phyloP scores from a whole-genome alignment of 2,888 invertebrate genomes.

The Gymnoscelis rufifasciata region DNA sequence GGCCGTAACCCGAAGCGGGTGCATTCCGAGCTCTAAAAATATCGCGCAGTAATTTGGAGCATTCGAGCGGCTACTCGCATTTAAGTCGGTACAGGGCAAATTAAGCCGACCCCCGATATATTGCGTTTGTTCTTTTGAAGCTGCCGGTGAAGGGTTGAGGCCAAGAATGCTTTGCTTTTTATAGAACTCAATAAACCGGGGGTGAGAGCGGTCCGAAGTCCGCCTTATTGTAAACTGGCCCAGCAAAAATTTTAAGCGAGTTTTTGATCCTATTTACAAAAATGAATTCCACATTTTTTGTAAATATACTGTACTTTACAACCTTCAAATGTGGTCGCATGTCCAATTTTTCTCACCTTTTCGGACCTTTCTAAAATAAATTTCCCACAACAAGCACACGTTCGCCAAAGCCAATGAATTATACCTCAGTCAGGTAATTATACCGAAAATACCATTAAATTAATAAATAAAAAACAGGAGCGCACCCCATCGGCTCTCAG shows the following conservation, averaged over 20 bases:
- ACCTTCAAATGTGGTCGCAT: no score
- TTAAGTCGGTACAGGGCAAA: constrained; percentile 73
- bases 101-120: constrained; percentile 76
- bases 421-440: constrained; percentile 77
- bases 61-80: constrained; percentile 68
- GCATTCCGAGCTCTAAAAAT: constrained; percentile 77
- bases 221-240: constrained; percentile 15
- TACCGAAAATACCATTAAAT: constrained; percentile 79
- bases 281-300: background rate
- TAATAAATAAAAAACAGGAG: constrained; percentile 78
- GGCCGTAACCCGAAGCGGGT: constrained; percentile 68
- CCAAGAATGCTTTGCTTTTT: constrained; percentile 80
- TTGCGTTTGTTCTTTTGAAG: constrained; percentile 79
- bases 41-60: constrained; percentile 75
- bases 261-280: constrained; percentile 4
- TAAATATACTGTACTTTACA: no score
- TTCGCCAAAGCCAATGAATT: constrained; percentile 70
- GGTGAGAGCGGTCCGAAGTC: constrained; percentile 21
- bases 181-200: constrained; percentile 66
- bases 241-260: constrained; percentile 11
- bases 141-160: constrained; percentile 75
- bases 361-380: constrained; percentile 25
- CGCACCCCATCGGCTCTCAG: constrained; percentile 60
- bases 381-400: constrained; percentile 61
- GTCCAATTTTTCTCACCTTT: background rate